phyloP scores from a whole-genome alignment of 2,888 invertebrate genomes.

The Zootermopsis nevadensis region DNA sequence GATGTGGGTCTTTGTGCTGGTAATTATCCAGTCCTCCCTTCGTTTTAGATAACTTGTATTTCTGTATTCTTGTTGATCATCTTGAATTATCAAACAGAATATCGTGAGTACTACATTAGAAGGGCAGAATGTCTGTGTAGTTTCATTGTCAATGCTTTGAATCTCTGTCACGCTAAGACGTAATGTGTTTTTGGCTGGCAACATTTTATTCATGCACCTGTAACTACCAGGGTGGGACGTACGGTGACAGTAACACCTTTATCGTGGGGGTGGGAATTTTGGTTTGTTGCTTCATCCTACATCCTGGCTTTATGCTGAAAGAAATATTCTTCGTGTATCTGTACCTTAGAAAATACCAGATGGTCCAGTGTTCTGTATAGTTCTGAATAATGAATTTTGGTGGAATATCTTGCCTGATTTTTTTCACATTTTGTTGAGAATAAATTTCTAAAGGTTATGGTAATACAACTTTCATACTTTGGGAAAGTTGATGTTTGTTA shows the following conservation, averaged over 20 bases:
- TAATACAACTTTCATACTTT: too few species aligned
- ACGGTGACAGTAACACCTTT: constrained; percentile 24
- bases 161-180: neutral
- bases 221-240: neutral
- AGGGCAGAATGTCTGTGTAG: neutral
- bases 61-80: too few species aligned
- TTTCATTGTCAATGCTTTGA: neutral
- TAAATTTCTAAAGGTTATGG: too few species aligned
- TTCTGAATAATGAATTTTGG: neutral
- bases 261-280: neutral
- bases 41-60: too few species aligned
- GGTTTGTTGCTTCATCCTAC: constrained; percentile 13
- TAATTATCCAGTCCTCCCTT: too few species aligned
- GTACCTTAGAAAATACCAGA: neutral
- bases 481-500: too few species aligned
- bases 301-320: constrained; percentile 23
- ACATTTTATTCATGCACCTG: constrained; percentile 7
- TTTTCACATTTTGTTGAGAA: too few species aligned
- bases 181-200: constrained; percentile 7
- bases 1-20: too few species aligned
- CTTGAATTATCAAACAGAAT: neutral
- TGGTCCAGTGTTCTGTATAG: constrained; percentile 9
- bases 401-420: too few species aligned
- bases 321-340: constrained; percentile 21
- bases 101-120: neutral